Evolutionary conservation across 1,140 invertebrate species (phyloP), one percentile per base, ranked within the genome.

Genomic region (Lycorma delicatula): DNA sequence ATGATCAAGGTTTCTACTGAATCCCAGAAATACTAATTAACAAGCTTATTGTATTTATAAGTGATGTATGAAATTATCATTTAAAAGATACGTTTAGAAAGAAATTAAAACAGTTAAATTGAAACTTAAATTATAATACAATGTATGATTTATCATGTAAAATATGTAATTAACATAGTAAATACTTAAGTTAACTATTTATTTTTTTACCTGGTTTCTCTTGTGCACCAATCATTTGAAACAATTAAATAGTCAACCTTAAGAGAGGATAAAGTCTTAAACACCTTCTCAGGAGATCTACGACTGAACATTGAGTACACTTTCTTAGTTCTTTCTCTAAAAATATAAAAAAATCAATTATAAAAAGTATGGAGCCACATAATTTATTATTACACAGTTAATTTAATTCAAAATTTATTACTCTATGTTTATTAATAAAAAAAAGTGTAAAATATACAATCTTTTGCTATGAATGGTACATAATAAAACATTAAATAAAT

Each of bases 271-370:
- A 87, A 67, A 20, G 75, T 81, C 47, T 76, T 66, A 60, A 83
- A 83, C 13, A 83, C 71, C 58, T 81, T 77, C 7, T 75, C 61
- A 0, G 77, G 65, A 7, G 79, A 65, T 62, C 82, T 81, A 49
- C 81, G 74, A 46, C 83, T 83, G 60, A 82, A 86, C 22, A 80
- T 71, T 59, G 80, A 79, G 64, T 86, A 85, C 1, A 86, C 79
- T 31, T 79, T 78, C 63, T 82, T 81, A 1, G 86, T 88, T 16
- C 85, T 74, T 61, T 81, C 77, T 60, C 85, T 87, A 71, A 9
- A 75, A 78, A 59, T 47, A 34, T 11, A 16, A 44, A 3, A 44
- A 18, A 44, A 44, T n/a, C n/a, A n/a, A n/a, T n/a, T n/a, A n/a
- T n/a, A n/a, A n/a, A n/a, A n/a, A n/a, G n/a, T n/a, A n/a, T n/a